phyloP scores from a whole-genome alignment of 2,888 invertebrate genomes.

The Phyllotreta cruciferae region DNA sequence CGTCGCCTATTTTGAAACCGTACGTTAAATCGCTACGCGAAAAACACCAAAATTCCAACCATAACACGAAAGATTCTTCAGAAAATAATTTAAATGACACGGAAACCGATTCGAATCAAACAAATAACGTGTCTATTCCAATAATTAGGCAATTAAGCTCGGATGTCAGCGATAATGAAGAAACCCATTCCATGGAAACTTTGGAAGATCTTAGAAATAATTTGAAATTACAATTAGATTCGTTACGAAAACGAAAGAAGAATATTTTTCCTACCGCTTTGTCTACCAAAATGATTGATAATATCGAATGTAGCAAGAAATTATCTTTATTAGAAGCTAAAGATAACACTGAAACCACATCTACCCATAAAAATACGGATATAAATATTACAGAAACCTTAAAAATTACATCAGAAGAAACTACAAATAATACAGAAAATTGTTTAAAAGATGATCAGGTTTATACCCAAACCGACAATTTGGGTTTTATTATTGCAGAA shows the following conservation, averaged over 20 bases:
- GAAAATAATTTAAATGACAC: too few species aligned
- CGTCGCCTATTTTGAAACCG: too few species aligned
- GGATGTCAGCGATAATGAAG: constrained; percentile 14
- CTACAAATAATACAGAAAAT: neutral
- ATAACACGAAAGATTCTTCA: too few species aligned
- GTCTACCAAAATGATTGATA: constrained; percentile 28
- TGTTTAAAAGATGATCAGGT: constrained; percentile 16
- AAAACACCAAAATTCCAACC: too few species aligned
- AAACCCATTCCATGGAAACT: neutral
- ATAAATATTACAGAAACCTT: neutral
- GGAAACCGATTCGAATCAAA: too few species aligned
- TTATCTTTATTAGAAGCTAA: constrained; percentile 17
- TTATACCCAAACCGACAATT: constrained; percentile 39
- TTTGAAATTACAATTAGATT: constrained; percentile 47
- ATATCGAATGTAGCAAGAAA: constrained; percentile 28
- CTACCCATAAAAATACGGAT: constrained; percentile 4
- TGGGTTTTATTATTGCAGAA: constrained; percentile 40
- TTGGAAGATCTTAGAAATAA: constrained; percentile 47
- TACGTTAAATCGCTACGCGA: too few species aligned
- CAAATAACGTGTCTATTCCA: too few species aligned
- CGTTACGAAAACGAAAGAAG: constrained; percentile 48
- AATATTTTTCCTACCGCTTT: constrained; percentile 34
- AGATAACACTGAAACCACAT: neutral
- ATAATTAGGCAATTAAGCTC: too few species aligned
- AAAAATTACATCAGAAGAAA: constrained; percentile 10